Conservation (phyloP, 2,888 invertebrate species). For the Stenodema calcarata region DNA sequence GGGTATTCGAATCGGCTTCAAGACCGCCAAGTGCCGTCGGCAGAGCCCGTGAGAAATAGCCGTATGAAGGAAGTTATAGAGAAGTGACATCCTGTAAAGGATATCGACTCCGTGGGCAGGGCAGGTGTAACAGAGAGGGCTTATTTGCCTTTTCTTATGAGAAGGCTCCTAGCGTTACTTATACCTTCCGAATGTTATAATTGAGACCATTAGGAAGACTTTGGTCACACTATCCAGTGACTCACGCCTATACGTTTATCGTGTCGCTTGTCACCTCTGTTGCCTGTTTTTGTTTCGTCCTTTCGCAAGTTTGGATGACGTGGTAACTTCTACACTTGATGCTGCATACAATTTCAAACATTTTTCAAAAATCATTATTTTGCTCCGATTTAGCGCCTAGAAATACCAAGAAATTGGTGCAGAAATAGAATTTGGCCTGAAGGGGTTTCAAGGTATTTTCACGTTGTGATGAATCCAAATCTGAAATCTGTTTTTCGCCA, state of each 20-base stretch:
- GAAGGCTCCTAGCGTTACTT: slow-evolving; percentile 11
- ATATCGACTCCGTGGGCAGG: neutral
- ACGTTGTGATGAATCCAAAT: too few relatives aligned
- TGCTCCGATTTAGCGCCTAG: too few relatives aligned
- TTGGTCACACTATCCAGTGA: neutral
- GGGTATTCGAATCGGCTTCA: neutral
- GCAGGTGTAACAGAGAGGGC: neutral
- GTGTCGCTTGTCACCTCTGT: neutral
- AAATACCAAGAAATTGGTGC: too few relatives aligned
- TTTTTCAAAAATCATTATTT: too few relatives aligned
- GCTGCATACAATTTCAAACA: too few relatives aligned
- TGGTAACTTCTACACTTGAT: too few relatives aligned
- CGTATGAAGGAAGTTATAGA: slow-evolving; percentile 27
- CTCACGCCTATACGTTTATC: neutral
- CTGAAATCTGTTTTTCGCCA: too few relatives aligned
- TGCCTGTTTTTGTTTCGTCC: neutral
- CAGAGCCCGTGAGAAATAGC: slow-evolving; percentile 25
- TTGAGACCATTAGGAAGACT: slow-evolving; percentile 18
- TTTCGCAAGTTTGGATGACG: neutral
- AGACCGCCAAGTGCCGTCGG: slow-evolving; percentile 25
- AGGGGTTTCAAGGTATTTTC: too few relatives aligned
- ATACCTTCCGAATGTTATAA: slow-evolving; percentile 1
- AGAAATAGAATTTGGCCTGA: too few relatives aligned
- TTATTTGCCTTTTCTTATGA: slow-evolving; percentile 2
- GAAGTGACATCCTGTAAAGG: slow-evolving; percentile 43